Percentiles rank a stretch among this genome's conserved stretches.
Evolutionary conservation across 2,113 vertebrate genomes (phyloP).

Genomic region (Microtus pennsylvanicus): DNA sequence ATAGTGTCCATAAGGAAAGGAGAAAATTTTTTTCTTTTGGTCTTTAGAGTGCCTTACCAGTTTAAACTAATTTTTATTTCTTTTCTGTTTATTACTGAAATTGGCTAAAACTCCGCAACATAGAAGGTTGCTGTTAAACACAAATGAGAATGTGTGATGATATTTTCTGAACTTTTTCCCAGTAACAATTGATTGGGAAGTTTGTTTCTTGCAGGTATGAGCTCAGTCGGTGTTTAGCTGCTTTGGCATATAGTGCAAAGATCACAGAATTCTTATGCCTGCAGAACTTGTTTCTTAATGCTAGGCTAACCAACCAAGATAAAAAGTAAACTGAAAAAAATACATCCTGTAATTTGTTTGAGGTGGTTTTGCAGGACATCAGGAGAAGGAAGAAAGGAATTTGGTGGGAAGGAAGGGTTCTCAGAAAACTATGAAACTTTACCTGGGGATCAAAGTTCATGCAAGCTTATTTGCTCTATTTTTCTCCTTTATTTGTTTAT

Average conservation of each 20-base stretch:
- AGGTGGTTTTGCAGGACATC: not conserved
- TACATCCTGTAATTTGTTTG: not conserved
- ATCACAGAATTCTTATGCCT: not conserved
- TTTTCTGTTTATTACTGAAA: not conserved
- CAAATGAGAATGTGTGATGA: too few relatives aligned
- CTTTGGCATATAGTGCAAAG: too few relatives aligned
- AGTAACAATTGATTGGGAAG: too few relatives aligned
- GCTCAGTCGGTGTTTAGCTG: not conserved
- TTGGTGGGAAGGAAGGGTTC: not conserved
- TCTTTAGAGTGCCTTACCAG: too few relatives aligned
- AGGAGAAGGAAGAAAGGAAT: not conserved
- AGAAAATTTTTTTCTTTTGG: not conserved
- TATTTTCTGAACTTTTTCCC: too few relatives aligned
- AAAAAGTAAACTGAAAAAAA: not conserved
- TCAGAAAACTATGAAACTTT: not conserved
- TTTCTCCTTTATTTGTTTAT: not conserved
- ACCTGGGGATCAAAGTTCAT: not conserved
- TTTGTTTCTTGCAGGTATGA: not conserved
- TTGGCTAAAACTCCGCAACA: too few relatives aligned
- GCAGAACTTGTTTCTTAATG: not conserved
- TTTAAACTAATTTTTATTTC: too few relatives aligned
- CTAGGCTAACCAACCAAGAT: not conserved
- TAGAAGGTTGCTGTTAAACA: too few relatives aligned
- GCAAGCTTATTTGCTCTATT: not conserved
- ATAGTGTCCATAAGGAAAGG: not conserved